Evolutionary conservation across 2,888 invertebrate species (phyloP), one percentile per base, ranked within the genome.

Genomic region (Mythimna ferrago): DNA sequence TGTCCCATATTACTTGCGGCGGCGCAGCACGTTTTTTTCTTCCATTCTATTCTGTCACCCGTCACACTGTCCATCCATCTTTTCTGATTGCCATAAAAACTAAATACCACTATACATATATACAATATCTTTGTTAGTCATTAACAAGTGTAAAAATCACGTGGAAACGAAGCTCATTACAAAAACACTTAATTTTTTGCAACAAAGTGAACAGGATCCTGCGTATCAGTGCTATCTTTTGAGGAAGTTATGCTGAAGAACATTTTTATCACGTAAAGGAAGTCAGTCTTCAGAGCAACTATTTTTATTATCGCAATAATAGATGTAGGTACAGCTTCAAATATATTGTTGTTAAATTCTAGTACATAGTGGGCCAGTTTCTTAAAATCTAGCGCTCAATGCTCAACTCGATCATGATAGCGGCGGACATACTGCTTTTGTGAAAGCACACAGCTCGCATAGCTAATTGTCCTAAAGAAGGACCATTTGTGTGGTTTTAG

Each of bases 231-330:
- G 63, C 38, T 63, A 84, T 80, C 84, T 84, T 66, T 57, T 9
- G 26, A 80, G 76, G 84, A 84, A 81, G 81, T 69, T 60, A 56
- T 53, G 58, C 48, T 74, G n/a, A 62, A 73, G 54, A 83, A 66
- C 81, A 66, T 69, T 65, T 48, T 78, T 78, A 80, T 69, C 84
- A 84, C 56, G 69, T 67, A 69, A 61, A 75, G 67, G 83, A 72
- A 82, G 83, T 71, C 16, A 26, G 53, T 66, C 61, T 62, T 61
- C 51, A 44, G 41, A 66, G n/a, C 19, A 54, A 53, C 16, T 65
- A 35, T 62, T 65, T 41, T n/a, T 41, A 41, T 41, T 61, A 4
- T 41, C 14, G 35, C 19, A 32, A 35, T 35, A 58, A 57, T 35
- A 7, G 10, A 32, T 32, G 35, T 58, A 14, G 6, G 6, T 53